Evolutionary conservation across 2,797 vertebrate genomes (phyloP), one percentile per base, ranked within the genome.

Genomic region (Lithobates pipiens): DNA sequence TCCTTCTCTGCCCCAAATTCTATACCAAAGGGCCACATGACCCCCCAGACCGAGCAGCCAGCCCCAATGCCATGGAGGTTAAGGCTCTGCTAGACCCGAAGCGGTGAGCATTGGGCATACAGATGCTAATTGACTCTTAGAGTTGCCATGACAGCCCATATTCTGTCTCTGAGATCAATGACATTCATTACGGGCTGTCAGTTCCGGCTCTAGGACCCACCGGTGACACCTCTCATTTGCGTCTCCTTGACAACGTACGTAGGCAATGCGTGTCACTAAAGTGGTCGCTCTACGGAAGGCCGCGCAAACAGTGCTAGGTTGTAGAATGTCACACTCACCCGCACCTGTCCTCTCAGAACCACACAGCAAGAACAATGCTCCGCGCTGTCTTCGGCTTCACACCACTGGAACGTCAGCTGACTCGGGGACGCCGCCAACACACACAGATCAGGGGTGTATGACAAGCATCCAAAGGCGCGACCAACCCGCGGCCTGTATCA

Each of bases 351-450:
- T 27, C 18, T n/a, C 36, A 16, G 5, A 61, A 13, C 3, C 54
- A 54, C 61, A 16, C 25, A 80, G 10, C 3, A 29, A 76, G 61
- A 61, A 85, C 61, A 69, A 57, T 23, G 61, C 75, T 5, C 25
- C 16, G 10, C 3, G 25, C 44, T 39, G 16, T 15, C 76, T 69
- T 44, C 75, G 61, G 77, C 44, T 80, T 42, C 39, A 68, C 54
- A 70, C 54, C 18, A 57, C 61, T 18, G 21, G 32, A 5, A 69
- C 61, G 77, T 85, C 84, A 85, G 84, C 61, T 85, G 84, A 85
- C 63, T 65, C 27, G 9, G 5, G 42, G 29, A 16, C 54, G 39
- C n/a, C 2, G 27, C 77, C 54, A 67, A 80, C 15, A 36, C 1
- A 25, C 5, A 3, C n/a, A 7, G 27, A 10, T 18, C 2, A 23